Percentiles rank a stretch among this genome's conserved stretches.
Evolutionary conservation across 1,140 invertebrate species (phyloP).

Genomic region (Eubasilissa regina): DNA sequence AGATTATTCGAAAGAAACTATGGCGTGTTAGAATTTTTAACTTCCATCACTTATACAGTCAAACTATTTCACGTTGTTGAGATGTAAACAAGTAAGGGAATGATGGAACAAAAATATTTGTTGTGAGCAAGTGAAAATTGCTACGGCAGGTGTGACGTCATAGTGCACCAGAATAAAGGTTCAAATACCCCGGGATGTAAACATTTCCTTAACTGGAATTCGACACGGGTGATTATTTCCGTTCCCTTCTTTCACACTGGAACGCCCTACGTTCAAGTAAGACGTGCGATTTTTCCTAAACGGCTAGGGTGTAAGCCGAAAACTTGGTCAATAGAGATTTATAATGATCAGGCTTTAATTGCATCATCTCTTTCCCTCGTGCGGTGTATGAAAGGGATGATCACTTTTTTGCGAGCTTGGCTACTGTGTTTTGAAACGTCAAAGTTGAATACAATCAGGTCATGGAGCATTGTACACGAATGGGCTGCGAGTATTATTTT

Average conservation of each 20-base stretch:
- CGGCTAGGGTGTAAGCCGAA: conserved; percentile 28
- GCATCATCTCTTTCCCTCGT: conserved; percentile 6
- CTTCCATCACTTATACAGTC: too few species aligned
- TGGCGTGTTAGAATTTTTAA: too few species aligned
- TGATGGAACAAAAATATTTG: too few species aligned
- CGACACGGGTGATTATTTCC: conserved; percentile 14
- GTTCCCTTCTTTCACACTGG: conserved; percentile 10
- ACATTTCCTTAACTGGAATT: background rate
- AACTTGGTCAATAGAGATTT: conserved; percentile 50
- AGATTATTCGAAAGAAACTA: too few species aligned
- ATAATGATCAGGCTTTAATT: conserved; percentile 11
- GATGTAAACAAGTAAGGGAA: too few species aligned
- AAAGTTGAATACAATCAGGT: conserved; percentile 60
- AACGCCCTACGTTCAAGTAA: background rate
- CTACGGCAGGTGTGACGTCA: conserved; percentile 52
- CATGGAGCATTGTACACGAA: conserved; percentile 54
- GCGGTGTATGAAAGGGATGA: background rate
- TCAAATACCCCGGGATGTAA: conserved; percentile 52
- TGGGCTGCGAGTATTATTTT: too few species aligned
- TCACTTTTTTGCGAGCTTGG: background rate
- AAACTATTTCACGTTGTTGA: too few species aligned
- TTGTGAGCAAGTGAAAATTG: too few species aligned
- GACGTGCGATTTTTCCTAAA: too few species aligned
- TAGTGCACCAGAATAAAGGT: conserved; percentile 11
- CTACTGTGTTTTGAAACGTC: conserved; percentile 44